These are phyloP conservation scores for Crossoptilon crossoptilon DNA, from an alignment of 2,797 vertebrate genomes.

Conservation along the genomic window DNA sequence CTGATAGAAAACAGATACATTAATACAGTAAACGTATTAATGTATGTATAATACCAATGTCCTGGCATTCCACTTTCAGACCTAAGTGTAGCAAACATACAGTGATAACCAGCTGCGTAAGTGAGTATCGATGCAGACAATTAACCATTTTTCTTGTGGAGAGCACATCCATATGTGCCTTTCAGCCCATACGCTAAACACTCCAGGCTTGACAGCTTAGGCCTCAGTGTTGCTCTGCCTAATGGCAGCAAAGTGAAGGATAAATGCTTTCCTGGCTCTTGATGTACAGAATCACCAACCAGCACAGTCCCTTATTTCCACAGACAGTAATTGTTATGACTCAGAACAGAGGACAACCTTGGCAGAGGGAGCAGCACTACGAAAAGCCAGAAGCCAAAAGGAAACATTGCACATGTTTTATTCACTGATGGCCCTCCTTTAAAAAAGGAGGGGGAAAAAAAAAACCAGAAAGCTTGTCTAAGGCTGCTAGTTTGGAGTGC, in stretches of 20 bases:
- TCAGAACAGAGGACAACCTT: background rate
- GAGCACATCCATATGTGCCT: background rate
- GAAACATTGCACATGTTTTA: background rate
- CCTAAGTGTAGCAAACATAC: background rate
- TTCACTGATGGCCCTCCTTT: background rate
- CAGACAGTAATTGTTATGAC: constrained; percentile 29
- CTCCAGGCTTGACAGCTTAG: background rate
- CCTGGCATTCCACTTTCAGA: background rate
- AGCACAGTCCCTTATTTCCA: constrained; percentile 26
- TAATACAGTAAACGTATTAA: background rate
- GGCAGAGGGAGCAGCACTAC: background rate
- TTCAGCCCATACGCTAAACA: background rate
- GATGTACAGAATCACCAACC: background rate
- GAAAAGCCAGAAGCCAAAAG: background rate
- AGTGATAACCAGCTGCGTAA: background rate
- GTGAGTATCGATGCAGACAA: background rate
- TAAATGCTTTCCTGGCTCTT: background rate
- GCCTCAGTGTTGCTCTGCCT: background rate
- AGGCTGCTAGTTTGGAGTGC: background rate
- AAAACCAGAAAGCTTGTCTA: background rate
- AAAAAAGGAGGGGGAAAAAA: background rate
- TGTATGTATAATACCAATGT: background rate
- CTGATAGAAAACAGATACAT: constrained; percentile 20
- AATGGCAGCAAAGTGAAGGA: background rate
- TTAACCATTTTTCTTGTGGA: background rate